Conservation (phyloP, 2,113 vertebrate species). For the Tinamus guttatus region DNA sequence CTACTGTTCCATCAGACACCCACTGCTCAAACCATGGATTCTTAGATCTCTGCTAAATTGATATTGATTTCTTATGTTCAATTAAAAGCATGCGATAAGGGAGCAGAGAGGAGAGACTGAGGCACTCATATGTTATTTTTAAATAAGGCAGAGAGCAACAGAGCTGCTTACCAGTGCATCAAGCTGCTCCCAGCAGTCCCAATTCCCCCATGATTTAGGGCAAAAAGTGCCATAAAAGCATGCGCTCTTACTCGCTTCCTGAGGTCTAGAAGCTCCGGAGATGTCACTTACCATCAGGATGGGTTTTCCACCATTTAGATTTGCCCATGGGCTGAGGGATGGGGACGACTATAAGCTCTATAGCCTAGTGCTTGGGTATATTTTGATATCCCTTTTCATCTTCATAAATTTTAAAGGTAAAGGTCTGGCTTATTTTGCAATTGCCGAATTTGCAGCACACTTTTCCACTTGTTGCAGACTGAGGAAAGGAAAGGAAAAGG, state of each 20-base stretch:
- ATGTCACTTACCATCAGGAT: neutral
- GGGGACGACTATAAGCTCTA: neutral
- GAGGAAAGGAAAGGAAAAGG: neutral
- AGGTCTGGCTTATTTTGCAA: neutral
- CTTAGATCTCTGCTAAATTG: constrained; percentile 60
- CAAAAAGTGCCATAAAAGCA: neutral
- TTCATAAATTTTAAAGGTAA: neutral
- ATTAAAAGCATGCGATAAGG: constrained; percentile 58
- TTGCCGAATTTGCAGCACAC: neutral
- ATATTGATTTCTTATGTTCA: constrained; percentile 69
- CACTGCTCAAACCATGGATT: constrained; percentile 60
- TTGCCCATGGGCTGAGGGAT: neutral
- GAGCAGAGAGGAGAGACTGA: constrained; percentile 10
- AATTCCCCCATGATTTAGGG: neutral
- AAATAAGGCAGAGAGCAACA: neutral
- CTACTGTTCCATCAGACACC: constrained; percentile 63
- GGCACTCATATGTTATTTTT: constrained; percentile 22
- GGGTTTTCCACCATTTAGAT: neutral
- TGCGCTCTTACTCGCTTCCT: neutral
- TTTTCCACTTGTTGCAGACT: neutral
- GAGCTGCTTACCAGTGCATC: neutral
- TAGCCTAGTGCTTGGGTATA: neutral
- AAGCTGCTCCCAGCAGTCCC: neutral
- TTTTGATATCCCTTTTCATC: neutral
- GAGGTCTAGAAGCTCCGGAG: neutral